Percentiles rank a stretch among this genome's conserved stretches.
phyloP scores from a whole-genome alignment of 2,888 invertebrate genomes.

The Noctua pronuba region DNA sequence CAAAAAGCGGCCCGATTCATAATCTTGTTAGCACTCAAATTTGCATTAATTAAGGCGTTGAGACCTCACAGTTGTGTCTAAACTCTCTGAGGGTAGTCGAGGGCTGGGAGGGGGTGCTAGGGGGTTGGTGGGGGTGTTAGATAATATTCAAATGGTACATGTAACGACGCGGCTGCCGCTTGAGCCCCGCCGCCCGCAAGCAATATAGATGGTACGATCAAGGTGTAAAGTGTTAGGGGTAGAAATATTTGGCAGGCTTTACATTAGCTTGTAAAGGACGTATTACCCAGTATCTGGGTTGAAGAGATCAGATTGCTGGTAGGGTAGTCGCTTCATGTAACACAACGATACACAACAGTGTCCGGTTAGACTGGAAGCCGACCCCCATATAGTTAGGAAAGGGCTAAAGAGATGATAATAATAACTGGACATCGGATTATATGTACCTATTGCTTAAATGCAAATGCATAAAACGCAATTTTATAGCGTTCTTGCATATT shows the following conservation, averaged over 20 bases:
- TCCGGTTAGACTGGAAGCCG: not conserved
- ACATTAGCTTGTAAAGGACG: not conserved
- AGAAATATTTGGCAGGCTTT: not conserved
- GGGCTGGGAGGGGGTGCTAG: slow-evolving; percentile 55
- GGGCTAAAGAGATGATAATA: not conserved
- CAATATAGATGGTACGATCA: slow-evolving; percentile 85
- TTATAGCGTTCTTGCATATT: not conserved
- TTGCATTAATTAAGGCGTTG: slow-evolving; percentile 90
- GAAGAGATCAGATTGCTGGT: not conserved
- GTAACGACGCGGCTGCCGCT: slow-evolving; percentile 87
- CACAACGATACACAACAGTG: not conserved
- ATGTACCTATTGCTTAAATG: not conserved
- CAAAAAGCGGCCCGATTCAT: slow-evolving; percentile 89
- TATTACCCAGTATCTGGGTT: not conserved
- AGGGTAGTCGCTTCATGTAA: not conserved
- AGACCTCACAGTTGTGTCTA: slow-evolving; percentile 86
- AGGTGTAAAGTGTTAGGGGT: slow-evolving; percentile 60
- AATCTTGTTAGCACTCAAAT: slow-evolving; percentile 91
- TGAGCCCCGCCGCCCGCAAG: slow-evolving; percentile 86
- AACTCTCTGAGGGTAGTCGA: slow-evolving; percentile 75
- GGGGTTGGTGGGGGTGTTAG: slow-evolving; percentile 78
- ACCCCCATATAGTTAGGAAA: not conserved
- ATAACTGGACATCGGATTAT: not conserved
- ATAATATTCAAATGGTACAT: slow-evolving; percentile 91
- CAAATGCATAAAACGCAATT: not conserved